A percentile compares a stretch with the other conserved stretches of the same genome.
These are phyloP conservation scores for Lethenteron camtschaticum DNA, from an alignment of 2,113 vertebrate genomes.

Conservation along the genomic window DNA sequence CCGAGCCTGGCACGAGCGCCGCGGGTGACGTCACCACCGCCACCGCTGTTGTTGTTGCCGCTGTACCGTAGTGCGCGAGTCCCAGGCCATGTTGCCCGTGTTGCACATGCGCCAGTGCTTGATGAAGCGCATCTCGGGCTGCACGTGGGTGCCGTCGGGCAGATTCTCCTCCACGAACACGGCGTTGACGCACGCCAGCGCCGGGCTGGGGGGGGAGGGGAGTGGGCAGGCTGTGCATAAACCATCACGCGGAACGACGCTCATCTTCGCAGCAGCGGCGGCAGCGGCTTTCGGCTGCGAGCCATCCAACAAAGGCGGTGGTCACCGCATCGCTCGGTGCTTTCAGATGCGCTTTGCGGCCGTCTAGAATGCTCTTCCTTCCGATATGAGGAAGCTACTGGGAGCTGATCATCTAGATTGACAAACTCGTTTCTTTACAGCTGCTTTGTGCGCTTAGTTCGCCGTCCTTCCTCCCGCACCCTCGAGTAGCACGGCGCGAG, in stretches of 20 bases:
- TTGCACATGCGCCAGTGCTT: constrained; percentile 98
- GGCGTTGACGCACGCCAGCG: constrained; percentile 64
- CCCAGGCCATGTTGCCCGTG: constrained; percentile 72
- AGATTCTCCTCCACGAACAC: constrained; percentile 97
- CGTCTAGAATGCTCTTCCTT: neutral
- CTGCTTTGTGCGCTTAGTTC: too few species aligned
- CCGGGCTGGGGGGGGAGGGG: constrained; percentile 29
- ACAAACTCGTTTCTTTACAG: too few species aligned
- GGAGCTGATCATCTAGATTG: too few species aligned
- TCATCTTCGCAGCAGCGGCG: neutral
- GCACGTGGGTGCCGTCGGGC: constrained; percentile 71
- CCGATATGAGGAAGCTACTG: too few species aligned
- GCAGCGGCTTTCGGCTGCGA: neutral
- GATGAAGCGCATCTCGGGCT: constrained; percentile 75
- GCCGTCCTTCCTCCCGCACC: too few species aligned
- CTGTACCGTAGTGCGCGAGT: constrained; percentile 56
- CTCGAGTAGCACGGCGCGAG: too few species aligned
- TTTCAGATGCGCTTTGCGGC: neutral
- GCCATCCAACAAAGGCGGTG: neutral
- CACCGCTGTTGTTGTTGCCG: too few species aligned
- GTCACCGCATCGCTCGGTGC: neutral
- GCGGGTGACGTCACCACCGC: too few species aligned
- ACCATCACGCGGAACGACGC: neutral
- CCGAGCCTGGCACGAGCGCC: too few species aligned
- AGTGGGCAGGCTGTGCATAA: neutral